These are phyloP conservation scores for Halictus quadricinctus DNA, from an alignment of 2,888 invertebrate species.

Conservation along the genomic window DNA sequence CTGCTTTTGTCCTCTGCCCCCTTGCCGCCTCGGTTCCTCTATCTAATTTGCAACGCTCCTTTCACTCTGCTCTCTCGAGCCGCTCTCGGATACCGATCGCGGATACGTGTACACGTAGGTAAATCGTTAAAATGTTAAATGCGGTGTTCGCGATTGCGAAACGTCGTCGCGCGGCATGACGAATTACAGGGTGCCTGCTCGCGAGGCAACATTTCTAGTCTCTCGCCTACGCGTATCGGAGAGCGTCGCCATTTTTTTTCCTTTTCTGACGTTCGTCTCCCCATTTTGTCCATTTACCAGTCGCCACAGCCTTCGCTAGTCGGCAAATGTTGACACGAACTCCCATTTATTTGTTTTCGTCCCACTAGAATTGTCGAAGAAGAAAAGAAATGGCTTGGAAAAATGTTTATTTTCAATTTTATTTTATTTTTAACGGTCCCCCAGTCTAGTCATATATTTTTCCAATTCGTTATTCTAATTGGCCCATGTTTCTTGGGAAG, in stretches of 20 bases:
- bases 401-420: too few species aligned
- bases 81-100: slow-evolving; percentile 54
- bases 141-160: slow-evolving; percentile 57
- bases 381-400: too few species aligned
- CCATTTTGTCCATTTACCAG: not conserved
- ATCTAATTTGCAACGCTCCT: slow-evolving; percentile 59
- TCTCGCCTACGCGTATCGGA: slow-evolving; percentile 50
- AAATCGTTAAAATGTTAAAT: slow-evolving; percentile 62
- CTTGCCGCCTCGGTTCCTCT: slow-evolving; percentile 22
- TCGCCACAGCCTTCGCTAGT: not conserved
- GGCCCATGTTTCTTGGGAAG: too few species aligned
- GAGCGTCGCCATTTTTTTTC: not conserved
- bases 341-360: too few species aligned
- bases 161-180: slow-evolving; percentile 51
- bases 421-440: too few species aligned
- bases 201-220: slow-evolving; percentile 59
- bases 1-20: slow-evolving; percentile 30
- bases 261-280: not conserved
- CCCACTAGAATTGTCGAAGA: too few species aligned
- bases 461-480: too few species aligned
- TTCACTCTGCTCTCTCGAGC: slow-evolving; percentile 62
- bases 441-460: too few species aligned
- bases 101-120: slow-evolving; percentile 32
- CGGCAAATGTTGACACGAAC: not conserved
- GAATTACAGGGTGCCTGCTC: slow-evolving; percentile 56